Percentiles rank a stretch among this genome's conserved stretches.
phyloP scores from a whole-genome alignment of 2,113 vertebrate genomes.

The Festucalex cinctus region DNA sequence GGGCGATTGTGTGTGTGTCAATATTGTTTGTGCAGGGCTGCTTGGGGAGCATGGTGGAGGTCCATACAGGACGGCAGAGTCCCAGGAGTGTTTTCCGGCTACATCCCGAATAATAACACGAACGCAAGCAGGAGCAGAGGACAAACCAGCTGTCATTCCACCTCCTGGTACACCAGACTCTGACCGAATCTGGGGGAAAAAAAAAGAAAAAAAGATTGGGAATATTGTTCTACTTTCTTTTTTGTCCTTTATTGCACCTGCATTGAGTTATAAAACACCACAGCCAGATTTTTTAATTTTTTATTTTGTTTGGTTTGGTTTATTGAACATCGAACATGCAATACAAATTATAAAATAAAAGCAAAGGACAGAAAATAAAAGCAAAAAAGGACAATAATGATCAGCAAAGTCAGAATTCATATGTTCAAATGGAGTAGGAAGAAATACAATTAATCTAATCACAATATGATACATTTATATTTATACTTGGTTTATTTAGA shows the following conservation, averaged over 20 bases:
- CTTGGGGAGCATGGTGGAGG: slow-evolving; percentile 72
- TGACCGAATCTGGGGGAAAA: slow-evolving; percentile 84
- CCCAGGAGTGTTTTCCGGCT: slow-evolving; percentile 97
- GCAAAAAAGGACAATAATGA: too few relatives aligned
- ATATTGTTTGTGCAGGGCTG: slow-evolving; percentile 45
- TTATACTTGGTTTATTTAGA: too few relatives aligned
- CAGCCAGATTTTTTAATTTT: too few relatives aligned
- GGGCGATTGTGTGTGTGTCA: slow-evolving; percentile 37
- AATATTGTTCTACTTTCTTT: background rate
- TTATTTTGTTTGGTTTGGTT: too few relatives aligned
- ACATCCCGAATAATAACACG: slow-evolving; percentile 93
- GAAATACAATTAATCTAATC: too few relatives aligned
- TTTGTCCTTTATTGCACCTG: background rate
- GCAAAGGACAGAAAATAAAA: too few relatives aligned
- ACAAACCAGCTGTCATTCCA: slow-evolving; percentile 89
- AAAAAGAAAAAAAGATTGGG: background rate
- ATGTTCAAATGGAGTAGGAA: too few relatives aligned
- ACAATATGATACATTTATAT: too few relatives aligned
- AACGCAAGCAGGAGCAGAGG: slow-evolving; percentile 87
- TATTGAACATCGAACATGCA: too few relatives aligned
- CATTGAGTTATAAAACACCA: background rate
- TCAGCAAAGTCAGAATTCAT: too few relatives aligned
- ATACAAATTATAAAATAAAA: too few relatives aligned
- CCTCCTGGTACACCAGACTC: slow-evolving; percentile 90
- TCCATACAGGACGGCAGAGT: slow-evolving; percentile 92